A percentile compares a stretch with the other conserved stretches of the same genome.
phyloP scores from a whole-genome alignment of 1,140 invertebrate species.

The Euglossa dilemma region DNA sequence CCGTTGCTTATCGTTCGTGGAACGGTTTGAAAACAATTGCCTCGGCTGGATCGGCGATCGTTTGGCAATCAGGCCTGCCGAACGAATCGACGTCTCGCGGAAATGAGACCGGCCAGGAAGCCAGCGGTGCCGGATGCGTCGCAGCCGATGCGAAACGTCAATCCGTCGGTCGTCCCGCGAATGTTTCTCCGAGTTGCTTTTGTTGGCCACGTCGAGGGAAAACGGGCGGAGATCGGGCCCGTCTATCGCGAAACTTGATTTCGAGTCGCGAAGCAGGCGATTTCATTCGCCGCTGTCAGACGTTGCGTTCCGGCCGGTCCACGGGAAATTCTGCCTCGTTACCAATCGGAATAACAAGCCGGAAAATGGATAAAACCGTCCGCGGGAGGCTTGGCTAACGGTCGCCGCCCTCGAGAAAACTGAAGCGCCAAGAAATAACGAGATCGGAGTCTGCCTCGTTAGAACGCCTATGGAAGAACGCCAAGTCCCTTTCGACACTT shows the following conservation, averaged over 20 bases:
- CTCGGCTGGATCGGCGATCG: background rate
- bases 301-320: constrained; percentile 3
- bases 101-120: constrained; percentile 52
- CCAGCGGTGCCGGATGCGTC: constrained; percentile 27
- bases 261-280: background rate
- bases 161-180: background rate
- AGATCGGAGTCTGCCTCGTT: constrained; percentile 52
- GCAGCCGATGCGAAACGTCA: constrained; percentile 16
- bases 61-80: constrained; percentile 31
- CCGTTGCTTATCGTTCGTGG: too few relatives aligned
- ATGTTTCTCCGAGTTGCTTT: constrained; percentile 18
- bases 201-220: background rate
- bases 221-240: background rate
- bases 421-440: constrained; percentile 64
- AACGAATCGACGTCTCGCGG: constrained; percentile 45
- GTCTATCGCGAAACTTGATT: constrained; percentile 26
- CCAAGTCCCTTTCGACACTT: constrained; percentile 60
- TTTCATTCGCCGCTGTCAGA: constrained; percentile 35
- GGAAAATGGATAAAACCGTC: constrained; percentile 56
- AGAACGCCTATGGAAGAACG: constrained; percentile 56
- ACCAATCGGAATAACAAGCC: constrained; percentile 49
- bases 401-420: constrained; percentile 12
- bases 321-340: constrained; percentile 42
- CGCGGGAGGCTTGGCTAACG: constrained; percentile 4
- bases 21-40: too few relatives aligned